Evolutionary conservation across 2,113 vertebrate species (phyloP).

Genomic region (Onychostruthus taczanowskii): DNA sequence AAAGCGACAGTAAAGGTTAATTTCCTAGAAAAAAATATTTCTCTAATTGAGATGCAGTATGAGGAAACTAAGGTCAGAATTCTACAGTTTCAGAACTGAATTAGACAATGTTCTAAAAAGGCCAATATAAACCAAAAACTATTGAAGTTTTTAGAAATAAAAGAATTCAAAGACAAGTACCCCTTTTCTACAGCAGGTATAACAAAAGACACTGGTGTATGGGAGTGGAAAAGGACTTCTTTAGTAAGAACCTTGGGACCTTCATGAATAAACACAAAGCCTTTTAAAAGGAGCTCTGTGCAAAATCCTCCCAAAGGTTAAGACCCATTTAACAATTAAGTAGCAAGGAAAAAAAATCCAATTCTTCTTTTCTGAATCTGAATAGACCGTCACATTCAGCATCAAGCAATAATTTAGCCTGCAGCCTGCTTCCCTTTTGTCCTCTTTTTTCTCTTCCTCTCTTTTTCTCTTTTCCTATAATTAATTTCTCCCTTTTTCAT

Average conservation of each 20-base stretch:
- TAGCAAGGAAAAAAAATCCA: not conserved
- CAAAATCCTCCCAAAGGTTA: not conserved
- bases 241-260: not conserved
- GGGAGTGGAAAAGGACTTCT: not conserved
- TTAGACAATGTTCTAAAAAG: not conserved
- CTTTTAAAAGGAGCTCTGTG: not conserved
- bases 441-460: not conserved
- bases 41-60: not conserved
- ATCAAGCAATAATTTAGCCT: not conserved
- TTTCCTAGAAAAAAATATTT: conserved; percentile 15
- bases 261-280: not conserved
- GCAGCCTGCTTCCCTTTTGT: not conserved
- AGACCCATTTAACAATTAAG: not conserved
- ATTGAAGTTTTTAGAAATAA: not conserved
- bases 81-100: not conserved
- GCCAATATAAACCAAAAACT: not conserved
- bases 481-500: not conserved
- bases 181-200: not conserved
- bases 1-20: conserved; percentile 42
- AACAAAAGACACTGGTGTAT: not conserved
- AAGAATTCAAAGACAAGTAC: not conserved
- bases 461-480: not conserved
- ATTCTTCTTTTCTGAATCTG: not conserved
- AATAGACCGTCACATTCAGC: not conserved
- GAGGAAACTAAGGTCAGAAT: not conserved